Percentiles rank a stretch among this genome's conserved stretches.
These are phyloP conservation scores for Ecliptopera silaceata DNA, from an alignment of 2,888 invertebrate genomes.

Conservation along the genomic window DNA sequence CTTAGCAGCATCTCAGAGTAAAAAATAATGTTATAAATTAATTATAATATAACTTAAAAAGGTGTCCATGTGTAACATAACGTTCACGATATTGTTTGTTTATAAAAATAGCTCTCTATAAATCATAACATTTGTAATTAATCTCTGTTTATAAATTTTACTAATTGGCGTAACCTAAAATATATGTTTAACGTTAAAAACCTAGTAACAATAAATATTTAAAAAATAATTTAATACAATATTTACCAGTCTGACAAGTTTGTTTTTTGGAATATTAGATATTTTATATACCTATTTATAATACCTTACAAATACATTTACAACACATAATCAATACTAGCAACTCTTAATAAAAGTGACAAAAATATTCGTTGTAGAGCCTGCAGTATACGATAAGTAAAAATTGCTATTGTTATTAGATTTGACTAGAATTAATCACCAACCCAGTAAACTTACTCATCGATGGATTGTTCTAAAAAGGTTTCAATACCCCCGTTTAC, in stretches of 20 bases:
- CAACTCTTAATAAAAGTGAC: not conserved
- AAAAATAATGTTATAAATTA: too few relatives aligned
- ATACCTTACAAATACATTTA: not conserved
- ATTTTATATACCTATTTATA: not conserved
- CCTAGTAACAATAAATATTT: too few relatives aligned
- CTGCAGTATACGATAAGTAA: not conserved
- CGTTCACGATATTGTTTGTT: too few relatives aligned
- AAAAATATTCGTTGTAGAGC: not conserved
- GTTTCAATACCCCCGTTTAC: conserved; percentile 27
- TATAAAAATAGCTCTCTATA: too few relatives aligned
- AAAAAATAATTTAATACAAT: too few relatives aligned
- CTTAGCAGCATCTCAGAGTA: too few relatives aligned
- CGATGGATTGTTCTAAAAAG: conserved; percentile 27
- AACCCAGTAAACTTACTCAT: conserved; percentile 5
- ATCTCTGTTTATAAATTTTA: too few relatives aligned
- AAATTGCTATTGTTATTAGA: not conserved
- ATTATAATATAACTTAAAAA: too few relatives aligned
- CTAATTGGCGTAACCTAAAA: not conserved
- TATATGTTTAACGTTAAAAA: not conserved
- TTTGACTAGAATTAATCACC: not conserved
- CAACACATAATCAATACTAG: not conserved
- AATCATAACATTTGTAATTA: too few relatives aligned
- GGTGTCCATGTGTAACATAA: too few relatives aligned
- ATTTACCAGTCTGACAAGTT: not conserved
- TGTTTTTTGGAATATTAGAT: not conserved